A percentile compares a stretch with the other conserved stretches of the same genome.
phyloP scores from a whole-genome alignment of 2,113 vertebrate species.

The Caranx ignobilis region DNA sequence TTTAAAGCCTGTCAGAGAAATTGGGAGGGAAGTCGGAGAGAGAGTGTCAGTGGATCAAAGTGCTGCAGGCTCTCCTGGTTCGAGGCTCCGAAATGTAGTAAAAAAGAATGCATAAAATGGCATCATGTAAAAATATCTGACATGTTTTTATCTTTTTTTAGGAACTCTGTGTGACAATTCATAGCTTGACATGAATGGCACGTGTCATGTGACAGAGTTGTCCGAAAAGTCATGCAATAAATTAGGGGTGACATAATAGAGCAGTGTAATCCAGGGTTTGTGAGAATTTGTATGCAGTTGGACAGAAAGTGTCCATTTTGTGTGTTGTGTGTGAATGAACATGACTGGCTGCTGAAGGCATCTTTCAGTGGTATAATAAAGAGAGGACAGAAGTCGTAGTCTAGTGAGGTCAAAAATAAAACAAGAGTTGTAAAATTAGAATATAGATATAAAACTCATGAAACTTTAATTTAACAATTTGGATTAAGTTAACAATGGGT shows the following conservation, averaged over 20 bases:
- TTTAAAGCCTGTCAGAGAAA: constrained; percentile 47
- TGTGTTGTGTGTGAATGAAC: not conserved
- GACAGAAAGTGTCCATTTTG: not conserved
- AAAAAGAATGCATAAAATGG: constrained; percentile 14
- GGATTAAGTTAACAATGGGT: not conserved
- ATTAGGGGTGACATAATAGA: not conserved
- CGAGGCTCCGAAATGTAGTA: not conserved
- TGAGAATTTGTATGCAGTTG: not conserved
- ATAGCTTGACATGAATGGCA: not conserved
- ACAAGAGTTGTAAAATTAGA: not conserved
- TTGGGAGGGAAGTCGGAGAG: constrained; percentile 17
- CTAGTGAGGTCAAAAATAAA: not conserved
- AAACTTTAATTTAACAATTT: not conserved
- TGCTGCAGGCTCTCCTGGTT: constrained; percentile 2
- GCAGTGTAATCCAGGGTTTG: not conserved
- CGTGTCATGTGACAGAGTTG: not conserved
- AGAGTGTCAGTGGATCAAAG: constrained; percentile 49
- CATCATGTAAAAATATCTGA: not conserved
- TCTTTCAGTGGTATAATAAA: not conserved
- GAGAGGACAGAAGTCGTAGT: not conserved
- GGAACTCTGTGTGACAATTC: not conserved
- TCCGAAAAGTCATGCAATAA: not conserved
- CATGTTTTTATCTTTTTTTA: not conserved
- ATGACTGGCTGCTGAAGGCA: not conserved
- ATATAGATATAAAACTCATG: not conserved